phyloP scores from a whole-genome alignment of 2,888 invertebrate species.

The Diadromus collaris region DNA sequence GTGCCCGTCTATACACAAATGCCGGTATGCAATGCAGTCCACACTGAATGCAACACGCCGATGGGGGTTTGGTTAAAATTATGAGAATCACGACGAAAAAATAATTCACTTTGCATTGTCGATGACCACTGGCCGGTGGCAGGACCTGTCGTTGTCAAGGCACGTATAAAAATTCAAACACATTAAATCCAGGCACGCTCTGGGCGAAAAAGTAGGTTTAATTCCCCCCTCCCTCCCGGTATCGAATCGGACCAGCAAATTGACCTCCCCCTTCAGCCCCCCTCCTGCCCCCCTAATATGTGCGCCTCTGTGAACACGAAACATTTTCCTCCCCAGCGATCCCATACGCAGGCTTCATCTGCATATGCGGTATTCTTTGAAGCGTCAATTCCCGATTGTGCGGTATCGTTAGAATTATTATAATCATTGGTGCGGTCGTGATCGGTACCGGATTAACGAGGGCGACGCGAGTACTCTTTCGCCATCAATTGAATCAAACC shows the following conservation, averaged over 20 bases:
- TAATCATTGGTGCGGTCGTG: background rate
- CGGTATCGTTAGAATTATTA: slow-evolving; percentile 4
- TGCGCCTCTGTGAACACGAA: slow-evolving; percentile 25
- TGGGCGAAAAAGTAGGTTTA: slow-evolving; percentile 44
- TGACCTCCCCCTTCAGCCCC: too few relatives aligned
- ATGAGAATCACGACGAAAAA: slow-evolving; percentile 65
- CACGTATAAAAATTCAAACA: slow-evolving; percentile 48
- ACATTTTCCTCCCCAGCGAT: slow-evolving; percentile 32
- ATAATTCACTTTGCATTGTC: slow-evolving; percentile 65
- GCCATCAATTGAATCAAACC: background rate
- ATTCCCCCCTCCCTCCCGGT: too few relatives aligned
- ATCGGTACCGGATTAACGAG: background rate
- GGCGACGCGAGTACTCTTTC: background rate
- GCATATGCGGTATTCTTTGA: slow-evolving; percentile 11
- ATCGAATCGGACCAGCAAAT: slow-evolving; percentile 25
- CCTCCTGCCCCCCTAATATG: background rate
- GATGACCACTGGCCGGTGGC: slow-evolving; percentile 48
- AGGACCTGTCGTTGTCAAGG: slow-evolving; percentile 23
- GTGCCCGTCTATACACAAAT: slow-evolving; percentile 14
- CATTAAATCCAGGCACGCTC: slow-evolving; percentile 56
- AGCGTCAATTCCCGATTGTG: background rate
- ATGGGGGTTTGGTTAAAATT: slow-evolving; percentile 61
- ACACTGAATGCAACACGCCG: slow-evolving; percentile 16
- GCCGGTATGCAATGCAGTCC: slow-evolving; percentile 13
- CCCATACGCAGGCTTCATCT: slow-evolving; percentile 7